Conservation (phyloP, 2,888 invertebrate genomes). For the Neocrepidodera transversa region DNA sequence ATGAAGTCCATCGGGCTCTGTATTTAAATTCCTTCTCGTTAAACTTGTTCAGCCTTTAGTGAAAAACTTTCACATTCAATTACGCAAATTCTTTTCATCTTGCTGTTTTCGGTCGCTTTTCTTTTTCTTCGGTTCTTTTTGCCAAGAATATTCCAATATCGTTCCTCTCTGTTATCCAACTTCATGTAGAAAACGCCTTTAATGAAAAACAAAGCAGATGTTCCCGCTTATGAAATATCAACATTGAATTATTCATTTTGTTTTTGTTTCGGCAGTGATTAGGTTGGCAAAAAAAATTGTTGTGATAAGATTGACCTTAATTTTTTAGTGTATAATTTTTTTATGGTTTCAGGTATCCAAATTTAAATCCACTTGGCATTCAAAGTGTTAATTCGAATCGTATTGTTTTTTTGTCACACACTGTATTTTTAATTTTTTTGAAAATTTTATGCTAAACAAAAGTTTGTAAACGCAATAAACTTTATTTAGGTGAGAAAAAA, state of each 20-base stretch:
- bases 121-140: slow-evolving; percentile 20
- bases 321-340: too few relatives aligned
- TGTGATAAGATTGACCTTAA: slow-evolving; percentile 2
- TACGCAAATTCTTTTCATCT: slow-evolving; percentile 32
- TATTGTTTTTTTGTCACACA: too few relatives aligned
- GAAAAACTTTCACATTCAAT: slow-evolving; percentile 33
- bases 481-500: too few relatives aligned
- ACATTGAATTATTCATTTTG: slow-evolving; percentile 32
- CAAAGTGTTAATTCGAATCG: too few relatives aligned
- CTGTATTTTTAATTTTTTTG: too few relatives aligned
- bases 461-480: too few relatives aligned
- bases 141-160: slow-evolving; percentile 19
- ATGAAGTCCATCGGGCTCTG: slow-evolving; percentile 15
- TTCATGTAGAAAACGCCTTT: slow-evolving; percentile 30
- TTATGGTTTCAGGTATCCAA: too few relatives aligned
- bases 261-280: slow-evolving; percentile 22
- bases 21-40: slow-evolving; percentile 27
- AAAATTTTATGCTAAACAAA: too few relatives aligned
- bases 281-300: slow-evolving; percentile 3
- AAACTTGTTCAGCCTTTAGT: slow-evolving; percentile 19
- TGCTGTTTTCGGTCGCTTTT: slow-evolving; percentile 24
- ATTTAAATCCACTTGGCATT: too few relatives aligned
- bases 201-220: slow-evolving; percentile 36
- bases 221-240: slow-evolving; percentile 30
- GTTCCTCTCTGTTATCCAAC: slow-evolving; percentile 29